Conservation (phyloP, 2,888 invertebrate genomes). For the Drosophila leonis region DNA sequence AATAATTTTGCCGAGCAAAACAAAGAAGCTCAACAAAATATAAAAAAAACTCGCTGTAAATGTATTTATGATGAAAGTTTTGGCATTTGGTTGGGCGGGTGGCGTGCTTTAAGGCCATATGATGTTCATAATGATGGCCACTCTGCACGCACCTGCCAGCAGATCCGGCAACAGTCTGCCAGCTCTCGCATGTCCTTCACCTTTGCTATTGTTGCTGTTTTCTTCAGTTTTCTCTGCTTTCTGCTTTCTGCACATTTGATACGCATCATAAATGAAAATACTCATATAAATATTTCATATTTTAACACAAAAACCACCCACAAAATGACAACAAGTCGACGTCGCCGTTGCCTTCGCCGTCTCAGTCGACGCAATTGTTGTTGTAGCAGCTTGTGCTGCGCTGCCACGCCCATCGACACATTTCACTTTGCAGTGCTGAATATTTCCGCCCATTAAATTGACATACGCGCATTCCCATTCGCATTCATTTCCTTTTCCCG, state of each 20-base stretch:
- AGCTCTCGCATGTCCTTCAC: constrained; percentile 47
- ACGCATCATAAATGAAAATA: constrained; percentile 81
- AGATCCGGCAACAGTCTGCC: constrained; percentile 29
- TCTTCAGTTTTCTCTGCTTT: constrained; percentile 6
- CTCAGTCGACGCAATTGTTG: constrained; percentile 6
- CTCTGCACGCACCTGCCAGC: constrained; percentile 66
- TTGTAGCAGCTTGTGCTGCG: constrained; percentile 30
- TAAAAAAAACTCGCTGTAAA: constrained; percentile 14
- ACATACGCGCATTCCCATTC: constrained; percentile 75
- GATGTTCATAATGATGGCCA: constrained; percentile 79
- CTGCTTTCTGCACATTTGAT: constrained; percentile 74
- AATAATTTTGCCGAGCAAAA: constrained; percentile 71
- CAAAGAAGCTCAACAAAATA: constrained; percentile 25
- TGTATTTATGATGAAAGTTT: constrained; percentile 72
- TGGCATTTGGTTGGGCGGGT: constrained; percentile 5
- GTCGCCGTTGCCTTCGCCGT: constrained; percentile 14
- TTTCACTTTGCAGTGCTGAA: constrained; percentile 57
- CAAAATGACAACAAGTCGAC: constrained; percentile 54
- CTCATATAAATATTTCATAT: constrained; percentile 81
- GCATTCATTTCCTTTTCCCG: constrained; percentile 68
- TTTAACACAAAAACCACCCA: constrained; percentile 52
- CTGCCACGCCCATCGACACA: constrained; percentile 34
- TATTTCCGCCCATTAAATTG: constrained; percentile 82
- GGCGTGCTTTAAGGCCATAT: constrained; percentile 48
- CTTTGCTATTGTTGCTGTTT: constrained; percentile 17